Evolutionary conservation across 2,888 invertebrate species (phyloP).

Genomic region (Agrotis segetum): DNA sequence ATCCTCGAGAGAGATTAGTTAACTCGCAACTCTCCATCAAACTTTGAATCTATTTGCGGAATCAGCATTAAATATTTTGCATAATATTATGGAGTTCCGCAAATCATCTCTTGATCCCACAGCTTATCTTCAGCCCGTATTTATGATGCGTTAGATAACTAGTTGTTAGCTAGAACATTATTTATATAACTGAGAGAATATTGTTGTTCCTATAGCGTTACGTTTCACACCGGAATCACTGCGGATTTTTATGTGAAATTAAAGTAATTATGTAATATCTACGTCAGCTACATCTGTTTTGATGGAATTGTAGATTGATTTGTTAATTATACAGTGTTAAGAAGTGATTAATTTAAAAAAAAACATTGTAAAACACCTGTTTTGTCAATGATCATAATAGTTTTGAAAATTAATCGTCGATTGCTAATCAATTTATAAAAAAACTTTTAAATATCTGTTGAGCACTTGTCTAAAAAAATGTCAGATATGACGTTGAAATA

Average conservation of each 20-base stretch:
- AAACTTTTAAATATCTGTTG: too few relatives aligned
- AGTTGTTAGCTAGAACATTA: conserved; percentile 29
- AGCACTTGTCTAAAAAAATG: too few relatives aligned
- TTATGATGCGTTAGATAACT: conserved; percentile 49
- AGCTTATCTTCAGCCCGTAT: not conserved
- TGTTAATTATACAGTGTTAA: conserved; percentile 19
- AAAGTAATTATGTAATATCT: conserved; percentile 45
- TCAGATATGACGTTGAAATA: too few relatives aligned
- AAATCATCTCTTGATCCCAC: not conserved
- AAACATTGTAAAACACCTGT: not conserved
- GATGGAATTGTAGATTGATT: conserved; percentile 27
- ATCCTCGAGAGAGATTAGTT: too few relatives aligned
- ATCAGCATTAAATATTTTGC: not conserved
- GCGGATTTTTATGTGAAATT: conserved; percentile 19
- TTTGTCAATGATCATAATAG: not conserved
- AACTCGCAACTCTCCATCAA: not conserved
- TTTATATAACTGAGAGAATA: conserved; percentile 60
- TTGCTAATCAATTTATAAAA: not conserved
- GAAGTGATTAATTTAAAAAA: not conserved
- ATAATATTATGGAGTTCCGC: not conserved
- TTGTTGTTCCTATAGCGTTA: conserved; percentile 61
- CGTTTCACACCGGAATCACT: conserved; percentile 60
- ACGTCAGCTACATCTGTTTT: conserved; percentile 34
- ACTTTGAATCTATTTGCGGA: not conserved
- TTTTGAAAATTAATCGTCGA: not conserved